A percentile compares a stretch with the other conserved stretches of the same genome.
Conservation (phyloP, 2,113 vertebrate species). For the Prietella phreatophila region DNA sequence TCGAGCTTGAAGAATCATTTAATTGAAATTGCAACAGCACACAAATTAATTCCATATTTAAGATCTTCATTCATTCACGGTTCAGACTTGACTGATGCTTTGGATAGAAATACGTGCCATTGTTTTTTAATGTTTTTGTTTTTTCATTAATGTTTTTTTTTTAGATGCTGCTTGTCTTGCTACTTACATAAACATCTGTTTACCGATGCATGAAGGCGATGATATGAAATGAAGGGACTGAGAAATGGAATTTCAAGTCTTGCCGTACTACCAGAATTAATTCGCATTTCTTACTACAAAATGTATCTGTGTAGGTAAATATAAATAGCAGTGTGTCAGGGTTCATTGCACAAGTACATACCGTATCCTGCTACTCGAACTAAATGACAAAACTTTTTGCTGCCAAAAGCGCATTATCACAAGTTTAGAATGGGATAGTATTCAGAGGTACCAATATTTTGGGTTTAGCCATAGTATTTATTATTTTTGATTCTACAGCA, state of each 20-base stretch:
- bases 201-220: background rate
- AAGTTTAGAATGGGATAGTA: background rate
- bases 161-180: background rate
- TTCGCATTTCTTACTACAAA: background rate
- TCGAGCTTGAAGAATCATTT: background rate
- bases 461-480: background rate
- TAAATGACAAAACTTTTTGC: background rate
- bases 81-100: background rate
- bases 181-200: background rate
- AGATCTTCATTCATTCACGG: background rate
- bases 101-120: background rate
- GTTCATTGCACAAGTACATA: constrained; percentile 10
- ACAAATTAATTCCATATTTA: background rate
- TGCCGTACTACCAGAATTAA: background rate
- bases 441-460: background rate
- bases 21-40: background rate
- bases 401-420: constrained; percentile 24
- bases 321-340: constrained; percentile 16
- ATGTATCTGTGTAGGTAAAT: background rate
- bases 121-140: background rate
- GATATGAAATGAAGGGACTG: background rate
- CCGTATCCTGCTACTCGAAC: background rate
- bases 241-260: background rate
- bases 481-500: background rate
- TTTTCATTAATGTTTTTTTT: background rate